A percentile compares a stretch with the other conserved stretches of the same genome.
Conservation (phyloP, 2,888 invertebrate genomes). For the Choristoneura rosaceana region DNA sequence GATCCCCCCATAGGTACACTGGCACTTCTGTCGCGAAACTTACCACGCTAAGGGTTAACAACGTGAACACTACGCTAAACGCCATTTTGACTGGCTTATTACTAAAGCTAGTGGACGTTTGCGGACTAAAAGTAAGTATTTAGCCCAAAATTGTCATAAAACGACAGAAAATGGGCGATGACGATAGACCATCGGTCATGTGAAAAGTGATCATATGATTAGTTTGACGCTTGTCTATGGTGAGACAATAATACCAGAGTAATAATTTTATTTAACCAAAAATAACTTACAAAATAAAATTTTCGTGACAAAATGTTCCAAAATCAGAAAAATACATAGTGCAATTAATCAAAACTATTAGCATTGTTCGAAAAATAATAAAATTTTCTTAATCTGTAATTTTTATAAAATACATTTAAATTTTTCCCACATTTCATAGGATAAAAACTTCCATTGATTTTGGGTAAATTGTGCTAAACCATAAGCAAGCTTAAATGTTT, state of each 20-base stretch:
- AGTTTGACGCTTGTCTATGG: conserved; percentile 73
- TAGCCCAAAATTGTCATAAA: conserved; percentile 70
- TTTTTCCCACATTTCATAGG: too few species aligned
- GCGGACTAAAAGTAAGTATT: conserved; percentile 67
- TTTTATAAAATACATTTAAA: background rate
- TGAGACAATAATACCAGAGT: conserved; percentile 49
- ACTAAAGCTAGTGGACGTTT: conserved; percentile 70
- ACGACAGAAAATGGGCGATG: conserved; percentile 71
- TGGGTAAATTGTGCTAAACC: background rate
- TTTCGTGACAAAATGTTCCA: background rate
- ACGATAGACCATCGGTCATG: conserved; percentile 79
- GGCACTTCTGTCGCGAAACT: conserved; percentile 79
- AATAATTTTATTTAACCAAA: conserved; percentile 2
- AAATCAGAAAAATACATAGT: background rate
- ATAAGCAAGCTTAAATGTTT: background rate
- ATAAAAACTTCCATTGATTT: background rate
- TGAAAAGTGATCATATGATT: conserved; percentile 84
- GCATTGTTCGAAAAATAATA: too few species aligned
- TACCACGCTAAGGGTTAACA: conserved; percentile 74
- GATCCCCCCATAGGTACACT: conserved; percentile 85
- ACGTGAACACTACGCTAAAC: conserved; percentile 72
- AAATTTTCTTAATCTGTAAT: too few species aligned
- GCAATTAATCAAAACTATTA: background rate
- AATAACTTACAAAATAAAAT: background rate
- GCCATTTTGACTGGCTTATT: conserved; percentile 67